Conservation (phyloP, 2,888 invertebrate species). For the Clistopyga incitator region DNA sequence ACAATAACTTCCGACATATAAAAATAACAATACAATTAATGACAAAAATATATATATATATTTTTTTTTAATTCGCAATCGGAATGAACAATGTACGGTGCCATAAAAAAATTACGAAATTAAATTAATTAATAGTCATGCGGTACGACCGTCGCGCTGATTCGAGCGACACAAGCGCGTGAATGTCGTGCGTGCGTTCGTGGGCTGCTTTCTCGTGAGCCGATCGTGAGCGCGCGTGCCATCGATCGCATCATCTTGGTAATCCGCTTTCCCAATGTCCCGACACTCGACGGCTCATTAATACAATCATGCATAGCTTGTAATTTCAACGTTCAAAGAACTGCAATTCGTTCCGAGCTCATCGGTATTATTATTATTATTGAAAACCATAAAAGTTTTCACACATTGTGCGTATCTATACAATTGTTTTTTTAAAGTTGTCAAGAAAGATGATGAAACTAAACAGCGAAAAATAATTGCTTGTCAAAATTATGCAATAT, state of each 20-base stretch:
- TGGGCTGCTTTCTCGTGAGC: constrained; percentile 27
- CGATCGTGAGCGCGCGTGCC: constrained; percentile 41
- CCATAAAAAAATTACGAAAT: constrained; percentile 3
- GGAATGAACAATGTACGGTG: neutral
- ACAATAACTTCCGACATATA: too few relatives aligned
- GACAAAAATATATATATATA: neutral
- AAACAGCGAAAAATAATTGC: too few relatives aligned
- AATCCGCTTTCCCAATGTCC: constrained; percentile 52
- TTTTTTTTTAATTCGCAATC: neutral
- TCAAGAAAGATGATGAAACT: too few relatives aligned
- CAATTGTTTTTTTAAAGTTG: too few relatives aligned
- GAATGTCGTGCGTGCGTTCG: constrained; percentile 31
- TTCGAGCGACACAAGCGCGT: constrained; percentile 12
- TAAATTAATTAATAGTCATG: constrained; percentile 27
- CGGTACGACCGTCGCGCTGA: neutral
- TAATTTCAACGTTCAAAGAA: constrained; percentile 35
- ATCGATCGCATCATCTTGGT: constrained; percentile 47
- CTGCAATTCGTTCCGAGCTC: constrained; percentile 38
- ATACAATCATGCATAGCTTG: constrained; percentile 37
- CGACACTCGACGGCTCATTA: constrained; percentile 9
- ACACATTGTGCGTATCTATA: too few relatives aligned
- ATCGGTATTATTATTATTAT: constrained; percentile 13
- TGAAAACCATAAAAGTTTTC: neutral
- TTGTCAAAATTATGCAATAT: too few relatives aligned
- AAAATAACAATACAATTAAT: neutral